These are phyloP conservation scores for Notocelia uddmanniana DNA, from an alignment of 2,888 invertebrate genomes.

Conservation along the genomic window DNA sequence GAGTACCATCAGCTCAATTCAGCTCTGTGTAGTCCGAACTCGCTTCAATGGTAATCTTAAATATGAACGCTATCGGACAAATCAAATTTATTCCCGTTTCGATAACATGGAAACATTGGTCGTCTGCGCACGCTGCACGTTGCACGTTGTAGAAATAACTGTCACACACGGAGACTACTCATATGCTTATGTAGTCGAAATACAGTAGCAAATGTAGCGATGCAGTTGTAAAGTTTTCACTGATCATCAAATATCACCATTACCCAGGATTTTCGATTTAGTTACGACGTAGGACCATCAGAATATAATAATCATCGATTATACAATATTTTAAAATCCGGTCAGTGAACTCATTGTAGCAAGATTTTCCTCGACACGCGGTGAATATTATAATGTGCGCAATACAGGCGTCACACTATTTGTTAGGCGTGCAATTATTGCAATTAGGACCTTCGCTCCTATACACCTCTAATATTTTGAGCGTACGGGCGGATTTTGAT, in stretches of 20 bases:
- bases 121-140: not conserved
- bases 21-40: not conserved
- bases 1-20: not conserved
- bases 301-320: not conserved
- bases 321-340: constrained; percentile 8
- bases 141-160: not conserved
- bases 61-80: not conserved
- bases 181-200: not conserved
- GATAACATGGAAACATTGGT: not conserved
- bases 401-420: constrained; percentile 9
- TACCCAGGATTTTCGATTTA: not conserved
- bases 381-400: constrained; percentile 7
- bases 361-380: constrained; percentile 20
- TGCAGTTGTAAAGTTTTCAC: not conserved
- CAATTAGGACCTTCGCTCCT: not conserved
- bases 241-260: not conserved
- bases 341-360: constrained; percentile 24
- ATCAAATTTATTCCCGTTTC: not conserved
- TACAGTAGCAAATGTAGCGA: no score
- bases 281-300: not conserved
- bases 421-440: constrained; percentile 15
- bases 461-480: not conserved
- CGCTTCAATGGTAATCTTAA: not conserved
- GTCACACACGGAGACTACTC: not conserved
- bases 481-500: constrained; percentile 10